These are phyloP conservation scores for Lottia scabra DNA, from an alignment of 2,888 invertebrate species.

Conservation along the genomic window DNA sequence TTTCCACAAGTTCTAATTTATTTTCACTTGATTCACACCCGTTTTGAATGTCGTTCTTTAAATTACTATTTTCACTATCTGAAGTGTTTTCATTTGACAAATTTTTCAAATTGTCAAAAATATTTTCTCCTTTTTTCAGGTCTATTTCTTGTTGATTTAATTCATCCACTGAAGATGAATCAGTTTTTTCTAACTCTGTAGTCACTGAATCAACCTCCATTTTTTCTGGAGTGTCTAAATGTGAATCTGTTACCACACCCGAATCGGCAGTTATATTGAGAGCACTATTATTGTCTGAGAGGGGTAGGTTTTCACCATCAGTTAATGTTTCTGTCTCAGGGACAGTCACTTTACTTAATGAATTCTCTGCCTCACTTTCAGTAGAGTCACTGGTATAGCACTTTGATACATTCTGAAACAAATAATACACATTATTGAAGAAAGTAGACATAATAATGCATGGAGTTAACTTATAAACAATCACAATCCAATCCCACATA, in stretches of 20 bases:
- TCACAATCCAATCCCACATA: too few species aligned
- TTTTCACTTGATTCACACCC: neutral
- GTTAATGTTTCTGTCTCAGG: neutral
- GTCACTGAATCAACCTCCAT: neutral
- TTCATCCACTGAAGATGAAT: too few species aligned
- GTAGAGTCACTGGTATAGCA: neutral
- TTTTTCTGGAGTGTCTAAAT: neutral
- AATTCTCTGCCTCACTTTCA: neutral
- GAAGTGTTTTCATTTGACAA: too few species aligned
- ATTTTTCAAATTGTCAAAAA: too few species aligned
- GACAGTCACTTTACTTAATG: neutral
- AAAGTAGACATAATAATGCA: too few species aligned
- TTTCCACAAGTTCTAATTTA: neutral
- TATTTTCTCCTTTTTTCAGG: too few species aligned
- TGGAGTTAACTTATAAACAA: too few species aligned
- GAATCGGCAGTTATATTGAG: neutral
- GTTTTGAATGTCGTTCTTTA: too few species aligned
- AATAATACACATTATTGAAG: neutral
- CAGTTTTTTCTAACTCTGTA: too few species aligned
- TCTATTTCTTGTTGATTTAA: too few species aligned
- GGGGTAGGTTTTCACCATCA: neutral
- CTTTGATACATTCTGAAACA: constrained; percentile 1
- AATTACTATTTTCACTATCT: too few species aligned
- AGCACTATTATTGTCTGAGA: neutral
- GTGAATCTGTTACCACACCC: neutral